phyloP scores from a whole-genome alignment of 1,140 invertebrate genomes.

The Ruditapes philippinarum region DNA sequence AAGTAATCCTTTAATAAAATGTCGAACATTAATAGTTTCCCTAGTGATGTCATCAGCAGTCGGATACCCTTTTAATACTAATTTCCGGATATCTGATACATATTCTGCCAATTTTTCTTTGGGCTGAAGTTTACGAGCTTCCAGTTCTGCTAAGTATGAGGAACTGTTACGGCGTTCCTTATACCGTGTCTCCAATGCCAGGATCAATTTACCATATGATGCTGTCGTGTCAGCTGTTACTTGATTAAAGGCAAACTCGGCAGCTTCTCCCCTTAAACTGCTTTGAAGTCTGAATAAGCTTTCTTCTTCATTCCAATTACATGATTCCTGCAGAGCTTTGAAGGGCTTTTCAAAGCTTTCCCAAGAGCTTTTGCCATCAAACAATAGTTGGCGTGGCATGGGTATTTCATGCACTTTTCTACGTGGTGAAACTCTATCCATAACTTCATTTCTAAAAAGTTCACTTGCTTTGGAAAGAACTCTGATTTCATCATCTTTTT shows the following conservation, averaged over 20 bases:
- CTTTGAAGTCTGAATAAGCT: constrained; percentile 24
- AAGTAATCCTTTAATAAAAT: not conserved
- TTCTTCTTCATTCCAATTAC: constrained; percentile 16
- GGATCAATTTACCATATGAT: not conserved
- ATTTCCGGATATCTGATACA: constrained; percentile 4
- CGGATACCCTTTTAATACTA: constrained; percentile 35
- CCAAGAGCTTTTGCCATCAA: constrained; percentile 23
- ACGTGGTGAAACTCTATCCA: not conserved
- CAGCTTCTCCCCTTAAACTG: constrained; percentile 34
- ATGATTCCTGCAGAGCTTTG: constrained; percentile 18
- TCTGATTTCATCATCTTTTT: constrained; percentile 46
- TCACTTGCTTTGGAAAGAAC: not conserved
- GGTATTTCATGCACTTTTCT: not conserved
- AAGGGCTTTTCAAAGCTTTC: constrained; percentile 28
- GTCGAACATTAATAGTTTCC: constrained; percentile 28
- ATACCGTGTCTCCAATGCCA: not conserved
- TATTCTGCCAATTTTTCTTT: constrained; percentile 45
- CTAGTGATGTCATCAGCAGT: constrained; percentile 9
- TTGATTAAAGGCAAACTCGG: constrained; percentile 28
- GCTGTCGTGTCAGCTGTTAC: not conserved
- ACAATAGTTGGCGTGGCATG: constrained; percentile 10
- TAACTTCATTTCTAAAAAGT: not conserved
- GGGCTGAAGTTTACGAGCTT: not conserved
- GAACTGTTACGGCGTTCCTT: constrained; percentile 1
- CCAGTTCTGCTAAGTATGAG: constrained; percentile 34